These are phyloP conservation scores for Brachyrhaphis roseni DNA, from an alignment of 2,797 vertebrate genomes.

Conservation along the genomic window DNA sequence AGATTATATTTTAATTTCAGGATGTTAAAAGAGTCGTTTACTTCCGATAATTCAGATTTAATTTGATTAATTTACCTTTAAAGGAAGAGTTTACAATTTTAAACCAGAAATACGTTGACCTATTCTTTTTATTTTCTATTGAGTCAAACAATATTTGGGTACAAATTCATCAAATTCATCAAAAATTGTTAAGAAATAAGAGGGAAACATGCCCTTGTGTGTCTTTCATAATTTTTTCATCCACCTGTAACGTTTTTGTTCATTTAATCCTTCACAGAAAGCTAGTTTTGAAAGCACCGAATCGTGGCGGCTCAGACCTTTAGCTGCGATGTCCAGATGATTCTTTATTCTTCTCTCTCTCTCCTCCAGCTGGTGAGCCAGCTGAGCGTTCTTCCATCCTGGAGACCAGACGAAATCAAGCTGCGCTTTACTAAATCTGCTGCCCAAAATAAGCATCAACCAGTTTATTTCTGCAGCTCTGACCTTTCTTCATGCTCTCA, in stretches of 20 bases:
- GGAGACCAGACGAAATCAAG: constrained; percentile 16
- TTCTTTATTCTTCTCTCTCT: constrained; percentile 85
- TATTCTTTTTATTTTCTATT: background rate
- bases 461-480: background rate
- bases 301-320: constrained; percentile 72
- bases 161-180: background rate
- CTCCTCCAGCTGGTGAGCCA: constrained; percentile 83
- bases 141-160: background rate
- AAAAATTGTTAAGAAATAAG: background rate
- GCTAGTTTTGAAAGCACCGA: accelerated
- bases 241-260: background rate
- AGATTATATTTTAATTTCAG: background rate
- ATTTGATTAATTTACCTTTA: background rate
- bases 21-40: background rate
- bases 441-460: background rate
- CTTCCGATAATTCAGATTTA: background rate
- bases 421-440: background rate
- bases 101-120: background rate
- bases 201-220: too few relatives aligned
- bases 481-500: constrained; percentile 82
- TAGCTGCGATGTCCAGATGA: constrained; percentile 86
- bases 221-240: background rate
- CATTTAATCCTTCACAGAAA: background rate
- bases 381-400: constrained; percentile 90
- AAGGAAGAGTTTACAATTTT: background rate